Conservation (phyloP, 2,888 invertebrate genomes). For the Drosophila infuscata region DNA sequence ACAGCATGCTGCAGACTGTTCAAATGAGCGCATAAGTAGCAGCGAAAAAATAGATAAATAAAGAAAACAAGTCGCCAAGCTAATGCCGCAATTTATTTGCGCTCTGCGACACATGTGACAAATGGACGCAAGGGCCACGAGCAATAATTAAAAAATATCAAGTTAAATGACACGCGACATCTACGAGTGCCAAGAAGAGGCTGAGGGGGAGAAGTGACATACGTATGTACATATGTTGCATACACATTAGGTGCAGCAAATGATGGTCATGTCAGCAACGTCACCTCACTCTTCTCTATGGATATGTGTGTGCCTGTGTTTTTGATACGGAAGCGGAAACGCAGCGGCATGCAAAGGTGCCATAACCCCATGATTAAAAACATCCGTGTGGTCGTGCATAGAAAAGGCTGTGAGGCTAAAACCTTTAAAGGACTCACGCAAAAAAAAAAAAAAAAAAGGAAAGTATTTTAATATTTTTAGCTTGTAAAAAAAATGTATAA, state of each 20-base stretch:
- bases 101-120: constrained; percentile 33
- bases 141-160: constrained; percentile 65
- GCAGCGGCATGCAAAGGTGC: constrained; percentile 71
- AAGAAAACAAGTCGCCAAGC: constrained; percentile 19
- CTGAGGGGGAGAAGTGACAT: background rate
- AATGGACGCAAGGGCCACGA: constrained; percentile 39
- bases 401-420: constrained; percentile 43
- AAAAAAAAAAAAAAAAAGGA: constrained; percentile 2
- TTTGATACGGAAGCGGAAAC: constrained; percentile 53
- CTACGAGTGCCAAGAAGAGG: constrained; percentile 7
- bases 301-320: constrained; percentile 21
- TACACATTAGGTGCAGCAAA: constrained; percentile 37
- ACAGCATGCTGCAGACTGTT: constrained; percentile 47
- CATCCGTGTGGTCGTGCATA: constrained; percentile 52
- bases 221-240: constrained; percentile 30
- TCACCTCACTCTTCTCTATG: constrained; percentile 1
- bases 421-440: constrained; percentile 49
- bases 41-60: constrained; percentile 10
- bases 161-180: constrained; percentile 67
- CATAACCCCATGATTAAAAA: constrained; percentile 66
- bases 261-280: constrained; percentile 22
- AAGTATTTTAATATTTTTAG: background rate
- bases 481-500: background rate
- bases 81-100: constrained; percentile 51
- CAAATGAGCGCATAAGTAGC: constrained; percentile 52